Evolutionary conservation across 2,797 vertebrate species (phyloP).

Genomic region (Salarias fasciatus): DNA sequence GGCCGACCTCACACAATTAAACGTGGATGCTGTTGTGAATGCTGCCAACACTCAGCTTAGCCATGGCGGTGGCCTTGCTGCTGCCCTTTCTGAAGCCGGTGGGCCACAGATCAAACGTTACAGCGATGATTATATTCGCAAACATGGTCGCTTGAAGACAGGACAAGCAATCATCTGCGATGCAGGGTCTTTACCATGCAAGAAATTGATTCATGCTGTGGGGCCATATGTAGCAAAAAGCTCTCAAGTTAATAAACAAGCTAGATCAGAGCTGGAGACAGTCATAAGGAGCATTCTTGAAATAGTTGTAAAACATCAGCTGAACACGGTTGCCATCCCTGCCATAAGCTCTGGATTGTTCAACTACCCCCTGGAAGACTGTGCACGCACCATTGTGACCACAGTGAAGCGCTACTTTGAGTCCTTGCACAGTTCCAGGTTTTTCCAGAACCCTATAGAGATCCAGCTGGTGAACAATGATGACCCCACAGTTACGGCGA

Average conservation of each 20-base stretch:
- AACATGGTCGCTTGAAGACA: rapidly evolving
- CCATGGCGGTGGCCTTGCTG: slow-evolving; percentile 85
- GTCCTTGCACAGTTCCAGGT: rapidly evolving
- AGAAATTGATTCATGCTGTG: slow-evolving; percentile 87
- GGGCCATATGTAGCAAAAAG: slow-evolving; percentile 81
- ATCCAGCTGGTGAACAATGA: slow-evolving; percentile 85
- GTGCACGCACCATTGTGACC: slow-evolving; percentile 81
- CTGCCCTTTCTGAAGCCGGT: slow-evolving; percentile 78
- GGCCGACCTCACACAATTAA: slow-evolving; percentile 85
- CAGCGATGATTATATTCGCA: slow-evolving; percentile 31
- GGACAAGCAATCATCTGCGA: slow-evolving; percentile 62
- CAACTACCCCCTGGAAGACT: slow-evolving; percentile 82
- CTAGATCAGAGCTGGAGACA: neutral
- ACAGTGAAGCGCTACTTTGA: slow-evolving; percentile 44
- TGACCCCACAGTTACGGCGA: slow-evolving; percentile 80
- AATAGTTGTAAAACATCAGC: rapidly evolving
- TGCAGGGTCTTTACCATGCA: slow-evolving; percentile 81
- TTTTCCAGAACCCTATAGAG: slow-evolving; percentile 33
- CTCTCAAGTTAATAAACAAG: rapidly evolving
- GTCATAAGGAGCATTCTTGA: slow-evolving; percentile 73
- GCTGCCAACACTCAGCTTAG: slow-evolving; percentile 82
- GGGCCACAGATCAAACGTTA: slow-evolving; percentile 79
- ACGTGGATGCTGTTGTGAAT: slow-evolving; percentile 88
- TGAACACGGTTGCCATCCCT: slow-evolving; percentile 88
- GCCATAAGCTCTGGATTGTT: slow-evolving; percentile 92